phyloP scores from a whole-genome alignment of 1,140 invertebrate species.

The Ceratitis capitata region DNA sequence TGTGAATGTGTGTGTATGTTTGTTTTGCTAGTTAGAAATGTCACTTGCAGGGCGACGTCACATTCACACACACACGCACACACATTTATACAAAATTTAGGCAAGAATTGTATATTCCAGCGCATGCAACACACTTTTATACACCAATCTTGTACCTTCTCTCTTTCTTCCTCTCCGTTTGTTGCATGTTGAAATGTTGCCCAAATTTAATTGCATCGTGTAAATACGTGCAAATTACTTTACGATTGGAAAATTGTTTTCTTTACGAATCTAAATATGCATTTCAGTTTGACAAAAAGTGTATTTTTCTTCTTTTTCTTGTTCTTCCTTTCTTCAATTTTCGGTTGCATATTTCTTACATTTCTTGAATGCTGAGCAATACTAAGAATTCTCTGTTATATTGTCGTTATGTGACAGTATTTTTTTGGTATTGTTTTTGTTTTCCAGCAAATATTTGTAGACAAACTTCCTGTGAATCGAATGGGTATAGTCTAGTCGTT shows the following conservation, averaged over 20 bases:
- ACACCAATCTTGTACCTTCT: background rate
- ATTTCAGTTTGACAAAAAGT: background rate
- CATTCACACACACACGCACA: background rate
- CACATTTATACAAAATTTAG: background rate
- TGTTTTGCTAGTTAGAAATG: background rate
- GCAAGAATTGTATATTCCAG: background rate
- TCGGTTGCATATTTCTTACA: no score
- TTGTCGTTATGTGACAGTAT: no score
- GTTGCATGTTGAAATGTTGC: background rate
- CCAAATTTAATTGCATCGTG: slow-evolving; percentile 32
- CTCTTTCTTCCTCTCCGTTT: background rate
- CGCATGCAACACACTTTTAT: background rate
- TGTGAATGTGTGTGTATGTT: no score
- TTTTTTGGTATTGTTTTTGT: no score
- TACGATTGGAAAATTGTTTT: slow-evolving; percentile 10
- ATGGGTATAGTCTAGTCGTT: no score
- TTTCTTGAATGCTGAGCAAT: no score
- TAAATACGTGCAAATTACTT: slow-evolving; percentile 28
- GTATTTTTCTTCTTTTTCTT: background rate
- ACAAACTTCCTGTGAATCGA: no score
- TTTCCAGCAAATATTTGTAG: no score
- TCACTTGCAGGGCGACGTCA: background rate
- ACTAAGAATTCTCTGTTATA: no score
- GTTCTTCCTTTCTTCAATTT: no score
- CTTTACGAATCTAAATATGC: background rate